Evolutionary conservation across 2,113 vertebrate species (phyloP).

Genomic region (Meles meles): DNA sequence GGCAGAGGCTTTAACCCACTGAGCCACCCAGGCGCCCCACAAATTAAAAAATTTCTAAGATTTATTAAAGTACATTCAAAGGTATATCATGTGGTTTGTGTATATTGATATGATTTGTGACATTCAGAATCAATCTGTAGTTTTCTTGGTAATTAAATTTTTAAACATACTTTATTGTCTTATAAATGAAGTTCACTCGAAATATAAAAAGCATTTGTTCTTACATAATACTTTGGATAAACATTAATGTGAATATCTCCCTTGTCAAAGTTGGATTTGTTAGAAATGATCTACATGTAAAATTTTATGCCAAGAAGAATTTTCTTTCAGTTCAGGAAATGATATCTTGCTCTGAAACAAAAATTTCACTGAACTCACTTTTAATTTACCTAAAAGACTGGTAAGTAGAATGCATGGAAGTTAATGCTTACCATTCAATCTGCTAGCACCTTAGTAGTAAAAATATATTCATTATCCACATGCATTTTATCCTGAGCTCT

Average conservation of each 20-base stretch:
- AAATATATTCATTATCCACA: background rate
- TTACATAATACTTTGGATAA: background rate
- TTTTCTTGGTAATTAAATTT: background rate
- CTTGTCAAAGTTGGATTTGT: slow-evolving; percentile 20
- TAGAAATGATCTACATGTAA: background rate
- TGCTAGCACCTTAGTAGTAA: background rate
- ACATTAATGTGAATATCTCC: background rate
- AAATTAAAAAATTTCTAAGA: slow-evolving; percentile 3
- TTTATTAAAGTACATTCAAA: slow-evolving; percentile 15
- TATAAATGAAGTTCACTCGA: background rate
- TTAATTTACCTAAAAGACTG: slow-evolving; percentile 1
- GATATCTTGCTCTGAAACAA: slow-evolving; percentile 5
- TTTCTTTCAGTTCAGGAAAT: background rate
- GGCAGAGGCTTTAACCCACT: too few species aligned
- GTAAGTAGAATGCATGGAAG: background rate
- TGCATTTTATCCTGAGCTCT: background rate
- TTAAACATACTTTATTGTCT: background rate
- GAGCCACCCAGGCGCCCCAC: too few species aligned
- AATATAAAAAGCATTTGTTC: background rate
- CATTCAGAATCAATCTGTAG: background rate
- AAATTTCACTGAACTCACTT: slow-evolving; percentile 10
- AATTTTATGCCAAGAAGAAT: background rate
- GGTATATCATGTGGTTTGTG: background rate
- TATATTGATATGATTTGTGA: background rate
- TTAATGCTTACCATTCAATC: slow-evolving; percentile 10